These are phyloP conservation scores for Bubo bubo DNA, from an alignment of 2,113 vertebrate genomes.

Conservation along the genomic window DNA sequence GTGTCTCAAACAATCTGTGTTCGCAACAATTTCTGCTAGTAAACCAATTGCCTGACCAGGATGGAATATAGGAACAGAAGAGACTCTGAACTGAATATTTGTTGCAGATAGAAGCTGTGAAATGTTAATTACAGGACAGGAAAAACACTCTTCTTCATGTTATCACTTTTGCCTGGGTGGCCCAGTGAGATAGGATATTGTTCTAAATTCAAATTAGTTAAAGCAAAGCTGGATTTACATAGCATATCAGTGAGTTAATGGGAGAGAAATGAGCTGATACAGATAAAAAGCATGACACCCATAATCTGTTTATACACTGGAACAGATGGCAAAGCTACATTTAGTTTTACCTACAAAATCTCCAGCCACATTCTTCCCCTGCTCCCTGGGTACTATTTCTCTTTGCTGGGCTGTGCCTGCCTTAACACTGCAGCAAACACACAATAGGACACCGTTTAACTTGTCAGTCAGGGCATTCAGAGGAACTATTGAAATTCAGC, in stretches of 20 bases:
- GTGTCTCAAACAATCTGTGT: background rate
- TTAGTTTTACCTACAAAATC: background rate
- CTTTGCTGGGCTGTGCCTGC: background rate
- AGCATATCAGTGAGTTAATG: conserved; percentile 1
- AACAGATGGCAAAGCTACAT: background rate
- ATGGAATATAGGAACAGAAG: background rate
- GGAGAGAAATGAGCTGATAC: conserved; percentile 30
- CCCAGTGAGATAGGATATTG: conserved; percentile 9
- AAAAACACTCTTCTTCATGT: background rate
- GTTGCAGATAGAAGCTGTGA: background rate
- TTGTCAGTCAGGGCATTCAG: background rate
- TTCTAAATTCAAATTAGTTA: conserved; percentile 26
- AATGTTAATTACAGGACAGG: conserved; percentile 23
- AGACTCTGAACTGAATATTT: background rate
- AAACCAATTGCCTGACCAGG: background rate
- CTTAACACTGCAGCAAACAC: background rate
- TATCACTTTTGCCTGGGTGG: background rate
- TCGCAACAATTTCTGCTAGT: background rate
- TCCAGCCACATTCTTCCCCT: background rate
- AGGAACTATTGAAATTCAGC: background rate
- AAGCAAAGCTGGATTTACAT: conserved; percentile 18
- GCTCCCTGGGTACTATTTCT: background rate
- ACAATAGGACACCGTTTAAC: background rate
- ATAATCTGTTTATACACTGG: conserved; percentile 25
- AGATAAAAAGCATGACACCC: conserved; percentile 13